phyloP scores from a whole-genome alignment of 1,140 invertebrate genomes.

The Bombus affinis region DNA sequence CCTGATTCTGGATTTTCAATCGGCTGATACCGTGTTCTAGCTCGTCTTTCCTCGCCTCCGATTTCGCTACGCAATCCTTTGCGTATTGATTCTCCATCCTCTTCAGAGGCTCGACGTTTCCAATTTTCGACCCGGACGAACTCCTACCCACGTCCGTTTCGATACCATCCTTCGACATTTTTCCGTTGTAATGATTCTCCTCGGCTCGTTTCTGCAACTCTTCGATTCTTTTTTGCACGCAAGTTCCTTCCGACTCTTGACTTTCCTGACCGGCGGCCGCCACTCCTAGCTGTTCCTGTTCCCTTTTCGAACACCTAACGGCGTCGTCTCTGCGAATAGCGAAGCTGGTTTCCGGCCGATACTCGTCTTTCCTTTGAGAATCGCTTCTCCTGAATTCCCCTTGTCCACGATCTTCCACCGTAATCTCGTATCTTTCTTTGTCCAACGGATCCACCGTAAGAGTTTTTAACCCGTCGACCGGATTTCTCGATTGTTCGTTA shows the following conservation, averaged over 20 bases:
- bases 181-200: slow-evolving; percentile 64
- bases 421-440: slow-evolving; percentile 79
- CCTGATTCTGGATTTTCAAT: slow-evolving; percentile 83
- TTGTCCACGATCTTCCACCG: slow-evolving; percentile 74
- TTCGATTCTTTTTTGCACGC: slow-evolving; percentile 75
- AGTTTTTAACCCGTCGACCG: slow-evolving; percentile 65
- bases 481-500: slow-evolving; percentile 65
- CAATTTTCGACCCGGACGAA: slow-evolving; percentile 54
- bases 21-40: slow-evolving; percentile 77
- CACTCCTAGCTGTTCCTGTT: slow-evolving; percentile 44
- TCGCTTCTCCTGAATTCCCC: slow-evolving; percentile 71
- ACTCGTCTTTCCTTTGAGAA: slow-evolving; percentile 76
- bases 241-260: slow-evolving; percentile 52
- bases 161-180: slow-evolving; percentile 62
- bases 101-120: slow-evolving; percentile 61
- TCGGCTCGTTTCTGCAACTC: slow-evolving; percentile 74
- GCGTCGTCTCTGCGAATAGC: slow-evolving; percentile 74
- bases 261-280: slow-evolving; percentile 50
- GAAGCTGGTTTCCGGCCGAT: slow-evolving; percentile 77
- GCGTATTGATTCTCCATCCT: slow-evolving; percentile 66
- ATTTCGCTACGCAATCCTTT: slow-evolving; percentile 68
- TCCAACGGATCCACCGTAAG: slow-evolving; percentile 67
- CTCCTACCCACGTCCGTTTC: slow-evolving; percentile 54
- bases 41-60: slow-evolving; percentile 74
- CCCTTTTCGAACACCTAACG: slow-evolving; percentile 70